These are phyloP conservation scores for Cacoxenus indagator DNA, from an alignment of 2,888 invertebrate species.

Conservation along the genomic window DNA sequence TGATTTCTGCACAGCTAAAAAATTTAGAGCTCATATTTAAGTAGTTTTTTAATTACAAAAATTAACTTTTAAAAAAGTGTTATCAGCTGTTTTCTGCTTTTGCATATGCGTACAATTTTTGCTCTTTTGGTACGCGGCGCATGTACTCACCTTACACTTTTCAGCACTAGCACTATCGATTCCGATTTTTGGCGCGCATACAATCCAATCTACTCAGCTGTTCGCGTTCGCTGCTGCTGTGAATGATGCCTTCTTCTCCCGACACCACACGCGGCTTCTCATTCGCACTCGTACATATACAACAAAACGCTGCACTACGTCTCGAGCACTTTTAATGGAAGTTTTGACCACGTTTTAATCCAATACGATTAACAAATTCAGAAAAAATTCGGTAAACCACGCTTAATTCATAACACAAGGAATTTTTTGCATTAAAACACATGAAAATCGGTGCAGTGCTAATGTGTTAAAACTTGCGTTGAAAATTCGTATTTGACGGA, in stretches of 20 bases:
- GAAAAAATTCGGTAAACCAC: conserved; percentile 36
- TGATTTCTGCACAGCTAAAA: too few species aligned
- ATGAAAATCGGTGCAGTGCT: conserved; percentile 53
- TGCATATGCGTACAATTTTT: too few species aligned
- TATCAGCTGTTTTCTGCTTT: too few species aligned
- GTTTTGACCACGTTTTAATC: conserved; percentile 50
- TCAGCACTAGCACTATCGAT: conserved; percentile 46
- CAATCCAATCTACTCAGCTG: conserved; percentile 52
- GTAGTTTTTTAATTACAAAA: too few species aligned
- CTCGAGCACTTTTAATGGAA: conserved; percentile 48
- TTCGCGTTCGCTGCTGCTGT: conserved; percentile 50
- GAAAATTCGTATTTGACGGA: conserved; percentile 56
- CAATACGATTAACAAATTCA: conserved; percentile 38
- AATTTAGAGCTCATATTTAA: too few species aligned
- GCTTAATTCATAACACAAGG: conserved; percentile 48
- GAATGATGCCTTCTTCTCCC: conserved; percentile 56
- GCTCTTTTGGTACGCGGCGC: too few species aligned
- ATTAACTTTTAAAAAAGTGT: too few species aligned
- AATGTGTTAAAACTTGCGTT: conserved; percentile 51
- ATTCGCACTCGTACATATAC: conserved; percentile 28
- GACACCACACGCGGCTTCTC: conserved; percentile 48
- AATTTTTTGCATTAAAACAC: conserved; percentile 55
- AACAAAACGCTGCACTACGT: background rate
- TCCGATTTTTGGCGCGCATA: conserved; percentile 62
- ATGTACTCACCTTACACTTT: conserved; percentile 36